These are phyloP conservation scores for Rissa tridactyla DNA, from an alignment of 2,113 vertebrate genomes.

Conservation along the genomic window DNA sequence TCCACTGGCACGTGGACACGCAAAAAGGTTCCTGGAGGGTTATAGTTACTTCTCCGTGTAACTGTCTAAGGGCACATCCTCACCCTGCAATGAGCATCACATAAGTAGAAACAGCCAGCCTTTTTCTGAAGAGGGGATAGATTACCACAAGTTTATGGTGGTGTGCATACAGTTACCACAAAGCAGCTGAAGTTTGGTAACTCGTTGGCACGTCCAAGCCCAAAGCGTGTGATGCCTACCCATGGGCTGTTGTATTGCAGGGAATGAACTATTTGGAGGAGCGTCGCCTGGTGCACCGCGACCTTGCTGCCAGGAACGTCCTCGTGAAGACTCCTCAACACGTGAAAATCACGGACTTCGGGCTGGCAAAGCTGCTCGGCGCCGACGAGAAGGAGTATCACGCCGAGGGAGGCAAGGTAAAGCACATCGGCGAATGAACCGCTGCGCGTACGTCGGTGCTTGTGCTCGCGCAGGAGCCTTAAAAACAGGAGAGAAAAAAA, in stretches of 20 bases:
- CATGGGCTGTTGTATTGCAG: constrained; percentile 46
- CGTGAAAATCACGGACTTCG: constrained; percentile 94
- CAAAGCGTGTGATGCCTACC: not conserved
- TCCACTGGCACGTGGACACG: not conserved
- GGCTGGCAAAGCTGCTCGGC: constrained; percentile 88
- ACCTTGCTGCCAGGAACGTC: constrained; percentile 93
- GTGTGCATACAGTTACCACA: no score
- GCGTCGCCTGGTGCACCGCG: constrained; percentile 91
- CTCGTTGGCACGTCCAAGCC: accelerated
- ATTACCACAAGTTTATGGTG: accelerated
- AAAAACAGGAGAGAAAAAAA: accelerated
- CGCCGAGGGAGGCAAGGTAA: constrained; percentile 89
- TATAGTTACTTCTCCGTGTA: not conserved
- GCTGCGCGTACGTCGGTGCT: accelerated
- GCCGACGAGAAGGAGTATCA: constrained; percentile 93
- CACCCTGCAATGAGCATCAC: not conserved
- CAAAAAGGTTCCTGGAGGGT: not conserved
- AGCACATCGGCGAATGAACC: accelerated
- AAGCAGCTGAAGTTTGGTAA: not conserved
- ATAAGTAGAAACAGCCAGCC: not conserved
- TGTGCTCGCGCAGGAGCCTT: not conserved
- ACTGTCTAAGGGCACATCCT: not conserved
- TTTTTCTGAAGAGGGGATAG: not conserved
- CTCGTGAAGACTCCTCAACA: constrained; percentile 92
- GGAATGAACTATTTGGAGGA: constrained; percentile 96